Base-by-base conservation (phyloP, 2,797 vertebrate species). In the Sternotherus odoratus region DNA sequence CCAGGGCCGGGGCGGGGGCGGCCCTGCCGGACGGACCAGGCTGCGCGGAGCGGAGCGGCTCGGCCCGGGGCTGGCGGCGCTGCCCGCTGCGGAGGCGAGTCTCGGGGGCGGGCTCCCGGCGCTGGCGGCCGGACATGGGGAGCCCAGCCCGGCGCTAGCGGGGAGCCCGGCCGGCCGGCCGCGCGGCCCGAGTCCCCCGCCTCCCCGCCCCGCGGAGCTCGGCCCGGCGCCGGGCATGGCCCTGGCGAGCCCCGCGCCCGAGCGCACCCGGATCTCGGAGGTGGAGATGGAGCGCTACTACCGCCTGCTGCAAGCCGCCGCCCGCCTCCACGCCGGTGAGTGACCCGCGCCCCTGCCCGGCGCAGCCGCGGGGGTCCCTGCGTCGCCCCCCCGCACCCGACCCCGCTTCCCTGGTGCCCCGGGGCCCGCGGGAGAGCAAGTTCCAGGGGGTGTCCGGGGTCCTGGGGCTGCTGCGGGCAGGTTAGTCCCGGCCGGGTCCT, bases 251-350 rank as follows among this genome's bases (percentile, higher is more conserved):
- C 79, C 89, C 83, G 77, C 97, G 94, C 97, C 96, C 95, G 98
- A 98, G 77, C 93, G 89, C 56, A 92, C 96, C 94, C 95, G 94
- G 88, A 95, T 97, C 91, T 97, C 98, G 8, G 97, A 98, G 50
- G 97, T 95, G 96, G 98, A 98, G 93, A 99, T 99, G 98, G 98
- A 98, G 97, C 98, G 98, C 92, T 99, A 99, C 97, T 98, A 98
- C 96, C 96, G 97, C 96, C 98, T 99, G 83, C 98, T 99, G 97
- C 98, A 98, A 92, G 98, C 98, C 28, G 98, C 98, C 95, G 98
- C 98, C n/a, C 97, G 98, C 98, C 98, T 99, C 48, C 97, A 99
- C 97, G 97, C 96, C 96, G 94, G 99, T 99, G 97, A 98, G 99
- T 98, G 95, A 83, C 69, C 13, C 21, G 50, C 60, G 15, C 49